Evolutionary conservation across 2,113 vertebrate genomes (phyloP).

Genomic region (Bos taurus): DNA sequence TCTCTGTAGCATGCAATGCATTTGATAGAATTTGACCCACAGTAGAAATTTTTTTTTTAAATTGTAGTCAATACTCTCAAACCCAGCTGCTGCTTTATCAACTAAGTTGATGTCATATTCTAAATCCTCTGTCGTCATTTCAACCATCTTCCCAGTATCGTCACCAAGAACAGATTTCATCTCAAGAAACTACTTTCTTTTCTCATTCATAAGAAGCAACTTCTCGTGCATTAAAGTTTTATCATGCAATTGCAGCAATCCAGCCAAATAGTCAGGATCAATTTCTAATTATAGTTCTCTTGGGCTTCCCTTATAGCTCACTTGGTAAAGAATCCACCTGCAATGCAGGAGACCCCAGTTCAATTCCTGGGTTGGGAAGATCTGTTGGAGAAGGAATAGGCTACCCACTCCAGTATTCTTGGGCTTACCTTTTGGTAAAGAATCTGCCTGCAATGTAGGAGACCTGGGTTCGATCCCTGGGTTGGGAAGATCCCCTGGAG

Average conservation of each 20-base stretch:
- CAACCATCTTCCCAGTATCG: background rate
- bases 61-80: background rate
- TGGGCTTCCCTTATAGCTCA: background rate
- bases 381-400: background rate
- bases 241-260: background rate
- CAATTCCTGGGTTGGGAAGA: background rate
- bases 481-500: background rate
- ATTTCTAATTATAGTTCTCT: background rate
- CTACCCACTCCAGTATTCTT: background rate
- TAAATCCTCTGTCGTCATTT: background rate
- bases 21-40: background rate
- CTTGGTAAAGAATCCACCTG: background rate
- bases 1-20: background rate
- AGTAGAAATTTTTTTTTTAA: background rate
- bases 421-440: background rate
- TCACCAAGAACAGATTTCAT: background rate
- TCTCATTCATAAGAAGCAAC: background rate
- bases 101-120: background rate
- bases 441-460: background rate
- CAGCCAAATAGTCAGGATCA: background rate
- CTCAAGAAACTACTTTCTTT: background rate
- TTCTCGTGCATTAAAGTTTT: background rate
- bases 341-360: background rate
- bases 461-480: background rate
- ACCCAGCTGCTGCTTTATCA: background rate